Conservation (phyloP, 2,113 vertebrate species). For the Limanda limanda region DNA sequence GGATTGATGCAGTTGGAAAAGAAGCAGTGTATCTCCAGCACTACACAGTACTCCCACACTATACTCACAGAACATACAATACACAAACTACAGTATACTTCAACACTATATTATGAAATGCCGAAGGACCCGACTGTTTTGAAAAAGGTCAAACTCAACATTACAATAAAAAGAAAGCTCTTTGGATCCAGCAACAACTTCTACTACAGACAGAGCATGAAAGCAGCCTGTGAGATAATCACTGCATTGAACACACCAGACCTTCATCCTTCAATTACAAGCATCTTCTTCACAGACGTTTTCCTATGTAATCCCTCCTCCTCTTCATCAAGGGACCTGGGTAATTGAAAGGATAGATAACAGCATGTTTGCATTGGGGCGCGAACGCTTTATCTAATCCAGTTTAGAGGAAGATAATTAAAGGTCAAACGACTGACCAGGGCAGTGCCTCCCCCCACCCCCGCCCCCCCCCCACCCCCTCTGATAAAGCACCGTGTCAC, state of each 20-base stretch:
- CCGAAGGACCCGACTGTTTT: too few relatives aligned
- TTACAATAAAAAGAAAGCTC: background rate
- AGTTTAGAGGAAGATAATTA: slow-evolving; percentile 78
- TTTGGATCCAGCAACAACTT: background rate
- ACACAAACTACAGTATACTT: too few relatives aligned
- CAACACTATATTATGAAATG: too few relatives aligned
- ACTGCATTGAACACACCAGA: background rate
- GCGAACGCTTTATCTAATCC: slow-evolving; percentile 73
- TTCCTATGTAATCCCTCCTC: slow-evolving; percentile 22
- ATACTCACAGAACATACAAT: too few relatives aligned
- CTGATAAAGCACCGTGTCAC: slow-evolving; percentile 70
- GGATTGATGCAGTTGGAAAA: too few relatives aligned
- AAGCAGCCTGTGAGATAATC: background rate
- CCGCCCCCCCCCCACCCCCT: slow-evolving; percentile 18
- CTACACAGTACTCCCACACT: too few relatives aligned
- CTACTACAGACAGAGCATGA: background rate
- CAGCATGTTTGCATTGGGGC: slow-evolving; percentile 56
- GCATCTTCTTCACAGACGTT: background rate
- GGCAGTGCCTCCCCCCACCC: slow-evolving; percentile 34
- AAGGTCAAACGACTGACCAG: slow-evolving; percentile 76
- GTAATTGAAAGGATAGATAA: slow-evolving; percentile 76
- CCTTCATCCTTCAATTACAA: slow-evolving; percentile 3
- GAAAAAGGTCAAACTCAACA: background rate
- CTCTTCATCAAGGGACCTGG: slow-evolving; percentile 47
- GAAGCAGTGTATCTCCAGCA: too few relatives aligned